Conservation (phyloP, 2,797 vertebrate genomes). For the Schizopygopsis malacanthus region DNA sequence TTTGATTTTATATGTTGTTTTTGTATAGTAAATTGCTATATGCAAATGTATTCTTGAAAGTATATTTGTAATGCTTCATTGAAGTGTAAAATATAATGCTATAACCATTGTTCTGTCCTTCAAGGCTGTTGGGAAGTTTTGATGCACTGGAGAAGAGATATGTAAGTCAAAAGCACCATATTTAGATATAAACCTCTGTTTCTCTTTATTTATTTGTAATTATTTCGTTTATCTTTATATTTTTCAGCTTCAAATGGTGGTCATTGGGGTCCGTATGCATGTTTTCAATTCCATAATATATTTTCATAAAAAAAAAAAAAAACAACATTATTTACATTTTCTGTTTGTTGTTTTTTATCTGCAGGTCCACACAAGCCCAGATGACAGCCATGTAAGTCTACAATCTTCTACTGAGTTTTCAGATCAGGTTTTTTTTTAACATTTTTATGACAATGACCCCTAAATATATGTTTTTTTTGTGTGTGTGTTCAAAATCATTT, state of each 20-base stretch:
- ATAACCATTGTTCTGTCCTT: conserved; percentile 24
- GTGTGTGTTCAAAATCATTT: background rate
- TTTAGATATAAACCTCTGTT: conserved; percentile 15
- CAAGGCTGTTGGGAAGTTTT: conserved; percentile 94
- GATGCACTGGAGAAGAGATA: conserved; percentile 95
- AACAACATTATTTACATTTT: background rate
- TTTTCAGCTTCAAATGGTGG: conserved; percentile 79
- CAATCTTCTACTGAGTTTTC: background rate
- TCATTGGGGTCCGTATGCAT: conserved; percentile 77
- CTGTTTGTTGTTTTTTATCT: conserved; percentile 19
- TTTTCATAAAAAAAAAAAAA: no score
- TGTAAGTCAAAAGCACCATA: conserved; percentile 79
- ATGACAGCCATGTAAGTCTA: conserved; percentile 77
- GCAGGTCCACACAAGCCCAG: conserved; percentile 79
- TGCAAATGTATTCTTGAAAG: background rate
- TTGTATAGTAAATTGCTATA: background rate
- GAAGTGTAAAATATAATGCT: background rate
- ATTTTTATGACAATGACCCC: background rate
- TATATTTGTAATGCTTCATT: background rate
- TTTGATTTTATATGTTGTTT: background rate
- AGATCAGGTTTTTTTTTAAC: background rate
- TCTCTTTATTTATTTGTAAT: background rate
- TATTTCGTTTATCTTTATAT: conserved; percentile 33
- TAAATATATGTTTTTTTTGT: background rate
- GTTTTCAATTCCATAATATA: background rate